Conservation (phyloP, 2,113 vertebrate genomes). For the Oryzias woworae region DNA sequence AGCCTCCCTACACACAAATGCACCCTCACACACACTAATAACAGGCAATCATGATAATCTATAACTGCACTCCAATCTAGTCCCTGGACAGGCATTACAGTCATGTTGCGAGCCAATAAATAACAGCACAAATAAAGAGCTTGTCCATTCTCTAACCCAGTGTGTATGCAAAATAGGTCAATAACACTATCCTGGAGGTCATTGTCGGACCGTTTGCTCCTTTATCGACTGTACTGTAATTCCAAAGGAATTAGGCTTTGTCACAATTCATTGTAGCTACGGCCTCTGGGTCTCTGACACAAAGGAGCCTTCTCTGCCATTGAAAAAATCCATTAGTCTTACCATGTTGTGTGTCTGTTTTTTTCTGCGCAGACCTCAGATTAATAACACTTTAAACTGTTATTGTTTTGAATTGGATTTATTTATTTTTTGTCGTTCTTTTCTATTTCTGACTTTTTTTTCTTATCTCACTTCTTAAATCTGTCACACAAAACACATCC, state of each 20-base stretch:
- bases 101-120: slow-evolving; percentile 77
- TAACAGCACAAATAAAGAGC: slow-evolving; percentile 80
- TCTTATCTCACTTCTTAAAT: slow-evolving; percentile 6
- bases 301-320: slow-evolving; percentile 71
- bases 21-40: slow-evolving; percentile 66
- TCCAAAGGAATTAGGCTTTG: slow-evolving; percentile 75
- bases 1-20: slow-evolving; percentile 19
- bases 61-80: slow-evolving; percentile 80
- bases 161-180: slow-evolving; percentile 80
- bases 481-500: neutral
- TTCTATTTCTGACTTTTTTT: neutral
- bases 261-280: slow-evolving; percentile 73
- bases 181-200: slow-evolving; percentile 78
- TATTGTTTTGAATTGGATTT: neutral
- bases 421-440: slow-evolving; percentile 4
- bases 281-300: slow-evolving; percentile 72
- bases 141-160: slow-evolving; percentile 67
- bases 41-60: slow-evolving; percentile 81
- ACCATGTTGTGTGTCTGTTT: slow-evolving; percentile 77
- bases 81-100: slow-evolving; percentile 76
- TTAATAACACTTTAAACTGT: too few species aligned
- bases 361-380: slow-evolving; percentile 59
- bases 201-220: slow-evolving; percentile 72
- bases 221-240: slow-evolving; percentile 76
- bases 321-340: slow-evolving; percentile 80